Evolutionary conservation across 2,113 vertebrate species (phyloP), one percentile per base, ranked within the genome.

Genomic region (Prinia subflava): DNA sequence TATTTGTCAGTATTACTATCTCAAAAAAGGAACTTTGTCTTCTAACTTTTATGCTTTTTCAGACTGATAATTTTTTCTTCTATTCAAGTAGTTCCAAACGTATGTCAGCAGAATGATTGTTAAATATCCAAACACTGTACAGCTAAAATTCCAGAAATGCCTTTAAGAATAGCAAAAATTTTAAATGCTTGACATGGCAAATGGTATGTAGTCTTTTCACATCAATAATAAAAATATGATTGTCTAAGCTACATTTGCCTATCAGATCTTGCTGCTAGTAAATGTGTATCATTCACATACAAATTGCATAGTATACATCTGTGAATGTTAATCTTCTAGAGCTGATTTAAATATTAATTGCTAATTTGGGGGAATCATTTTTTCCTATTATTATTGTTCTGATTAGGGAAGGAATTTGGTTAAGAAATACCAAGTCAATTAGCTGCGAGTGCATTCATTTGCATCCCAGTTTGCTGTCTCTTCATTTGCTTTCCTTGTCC

Each of bases 341-440:
- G 35, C 24, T 78, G 42, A 78, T 91, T 88, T 92, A 81, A 94
- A 86, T 88, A 95, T 94, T 86, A 90, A 83, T 90, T 88, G 69
- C 67, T 94, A 52, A 96, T 88, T 88, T 67, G 79, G 33, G 42
- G 7, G 13, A 27, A 4, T 55, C 1, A 1, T 55, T 74, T 84
- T 78, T 57, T 30, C 35, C 41, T 46, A 23, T 73, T 90, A 10
- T 63, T 93, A 49, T 92, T 86, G 64, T 74, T 86, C 39, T 62
- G 60, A 93, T 65, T 86, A 88, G 85, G 85, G 77, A 78, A 88
- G 79, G 28, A 94, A 69, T 93, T 85, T 86, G 71, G 13, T 82
- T 91, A 77, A 90, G 92, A 86, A 92, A 85, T 83, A 83, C 33
- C 16, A 56, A 88, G 64, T 83, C 82, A 55, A 55, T 95, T 89